Evolutionary conservation across 2,888 invertebrate species (phyloP).

Genomic region (Hypsopygia costalis): DNA sequence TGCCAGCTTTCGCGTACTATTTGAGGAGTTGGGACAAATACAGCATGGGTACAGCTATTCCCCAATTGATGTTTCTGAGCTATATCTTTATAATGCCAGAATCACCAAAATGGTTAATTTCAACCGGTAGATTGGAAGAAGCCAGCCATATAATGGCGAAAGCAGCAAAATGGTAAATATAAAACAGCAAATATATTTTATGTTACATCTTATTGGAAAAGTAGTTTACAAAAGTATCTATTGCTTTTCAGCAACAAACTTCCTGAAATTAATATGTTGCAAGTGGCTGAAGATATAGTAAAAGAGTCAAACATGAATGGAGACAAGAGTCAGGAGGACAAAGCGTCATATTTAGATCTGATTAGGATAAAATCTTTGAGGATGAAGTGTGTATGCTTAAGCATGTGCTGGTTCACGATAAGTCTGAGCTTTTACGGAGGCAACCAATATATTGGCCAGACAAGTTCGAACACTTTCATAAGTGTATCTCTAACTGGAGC

Average conservation of each 20-base stretch:
- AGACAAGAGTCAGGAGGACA: conserved; percentile 25
- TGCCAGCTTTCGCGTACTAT: conserved; percentile 80
- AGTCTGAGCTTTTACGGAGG: conserved; percentile 91
- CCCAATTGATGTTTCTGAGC: conserved; percentile 73
- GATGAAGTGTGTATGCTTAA: conserved; percentile 82
- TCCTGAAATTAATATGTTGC: conserved; percentile 52
- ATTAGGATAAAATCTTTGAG: conserved; percentile 81
- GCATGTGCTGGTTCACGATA: conserved; percentile 86
- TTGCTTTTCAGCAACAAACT: conserved; percentile 55
- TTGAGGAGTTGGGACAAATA: conserved; percentile 82
- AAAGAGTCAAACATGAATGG: conserved; percentile 58
- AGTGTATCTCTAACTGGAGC: conserved; percentile 83
- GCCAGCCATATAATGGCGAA: conserved; percentile 81
- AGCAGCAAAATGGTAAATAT: conserved; percentile 70
- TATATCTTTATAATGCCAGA: conserved; percentile 86
- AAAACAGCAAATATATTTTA: too few species aligned
- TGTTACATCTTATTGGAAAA: too few species aligned
- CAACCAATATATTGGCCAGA: conserved; percentile 87
- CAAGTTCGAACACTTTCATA: conserved; percentile 87
- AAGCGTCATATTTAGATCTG: conserved; percentile 80
- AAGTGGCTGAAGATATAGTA: conserved; percentile 30
- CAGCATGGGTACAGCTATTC: conserved; percentile 80
- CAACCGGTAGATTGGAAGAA: conserved; percentile 82
- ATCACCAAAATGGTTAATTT: conserved; percentile 88
- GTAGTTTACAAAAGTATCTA: too few species aligned